Evolutionary conservation across 2,113 vertebrate species (phyloP).

Genomic region (Herpetotheres cachinnans): DNA sequence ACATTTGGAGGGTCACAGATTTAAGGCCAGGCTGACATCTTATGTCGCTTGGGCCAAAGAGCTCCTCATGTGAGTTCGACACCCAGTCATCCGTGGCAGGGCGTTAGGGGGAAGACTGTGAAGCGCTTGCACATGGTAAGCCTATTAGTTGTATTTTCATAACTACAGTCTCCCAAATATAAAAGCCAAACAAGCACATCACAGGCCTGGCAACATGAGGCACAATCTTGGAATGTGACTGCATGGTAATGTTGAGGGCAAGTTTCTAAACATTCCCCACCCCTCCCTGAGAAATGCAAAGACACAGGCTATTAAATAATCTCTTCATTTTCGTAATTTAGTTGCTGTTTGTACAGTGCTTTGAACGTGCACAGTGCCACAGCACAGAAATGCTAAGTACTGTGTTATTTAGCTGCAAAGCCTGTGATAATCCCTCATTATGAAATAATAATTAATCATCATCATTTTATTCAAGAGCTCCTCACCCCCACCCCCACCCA

Average conservation of each 20-base stretch:
- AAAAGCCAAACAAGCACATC: conserved; percentile 17
- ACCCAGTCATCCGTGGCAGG: background rate
- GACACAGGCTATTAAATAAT: conserved; percentile 44
- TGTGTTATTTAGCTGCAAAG: conserved; percentile 56
- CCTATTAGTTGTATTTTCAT: background rate
- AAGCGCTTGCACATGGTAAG: background rate
- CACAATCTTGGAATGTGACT: conserved; percentile 47
- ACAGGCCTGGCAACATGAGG: conserved; percentile 25
- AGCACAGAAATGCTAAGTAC: conserved; percentile 39
- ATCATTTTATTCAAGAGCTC: conserved; percentile 35
- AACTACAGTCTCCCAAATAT: background rate
- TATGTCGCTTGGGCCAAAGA: background rate
- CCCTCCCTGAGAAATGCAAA: conserved; percentile 56
- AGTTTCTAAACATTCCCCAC: conserved; percentile 56
- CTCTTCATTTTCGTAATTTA: conserved; percentile 58
- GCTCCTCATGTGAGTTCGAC: background rate
- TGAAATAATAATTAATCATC: conserved; percentile 68
- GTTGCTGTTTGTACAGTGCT: conserved; percentile 47
- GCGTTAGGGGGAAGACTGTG: background rate
- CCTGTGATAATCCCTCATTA: conserved; percentile 65
- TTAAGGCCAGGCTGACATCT: background rate
- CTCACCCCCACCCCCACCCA: background rate
- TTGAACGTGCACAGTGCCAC: conserved; percentile 9
- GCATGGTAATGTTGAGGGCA: background rate
- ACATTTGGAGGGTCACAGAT: background rate